phyloP scores from a whole-genome alignment of 2,888 invertebrate species.

The Epiblema foenella region DNA sequence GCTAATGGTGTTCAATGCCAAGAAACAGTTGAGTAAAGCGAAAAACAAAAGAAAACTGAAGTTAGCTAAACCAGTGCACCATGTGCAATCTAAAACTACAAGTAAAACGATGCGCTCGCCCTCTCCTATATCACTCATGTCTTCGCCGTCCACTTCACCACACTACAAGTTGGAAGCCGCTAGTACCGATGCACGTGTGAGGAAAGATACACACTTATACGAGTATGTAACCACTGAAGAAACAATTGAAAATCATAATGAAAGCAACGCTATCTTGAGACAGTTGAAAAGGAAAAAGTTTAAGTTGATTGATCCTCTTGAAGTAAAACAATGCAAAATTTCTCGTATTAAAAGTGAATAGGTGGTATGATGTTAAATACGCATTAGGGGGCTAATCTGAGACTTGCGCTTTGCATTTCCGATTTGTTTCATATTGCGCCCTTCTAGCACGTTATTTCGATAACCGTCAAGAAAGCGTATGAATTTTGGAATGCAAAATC shows the following conservation, averaged over 20 bases:
- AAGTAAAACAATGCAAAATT: constrained; percentile 34
- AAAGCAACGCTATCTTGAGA: not conserved
- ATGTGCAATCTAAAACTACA: not conserved
- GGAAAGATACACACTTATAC: constrained; percentile 3
- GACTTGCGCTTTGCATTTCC: not conserved
- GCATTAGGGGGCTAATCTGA: not conserved
- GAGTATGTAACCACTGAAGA: constrained; percentile 27
- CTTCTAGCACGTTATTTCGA: too few relatives aligned
- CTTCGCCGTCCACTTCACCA: constrained; percentile 21
- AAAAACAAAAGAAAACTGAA: constrained; percentile 29
- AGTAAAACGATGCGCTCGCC: not conserved
- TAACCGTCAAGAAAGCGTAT: too few relatives aligned
- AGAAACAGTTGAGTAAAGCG: constrained; percentile 32
- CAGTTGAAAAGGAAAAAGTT: constrained; percentile 22
- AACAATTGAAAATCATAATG: constrained; percentile 1
- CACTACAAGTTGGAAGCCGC: constrained; percentile 28
- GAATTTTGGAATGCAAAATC: too few relatives aligned
- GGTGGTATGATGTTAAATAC: not conserved
- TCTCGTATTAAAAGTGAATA: constrained; percentile 17
- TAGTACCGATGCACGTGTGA: constrained; percentile 20
- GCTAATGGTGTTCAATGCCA: constrained; percentile 38
- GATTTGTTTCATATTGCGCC: not conserved
- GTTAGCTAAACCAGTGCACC: not conserved
- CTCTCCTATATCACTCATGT: constrained; percentile 15
- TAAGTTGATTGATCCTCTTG: constrained; percentile 31